Evolutionary conservation across 2,113 vertebrate genomes (phyloP), one percentile per base, ranked within the genome.

Genomic region (Xiphophorus hellerii): DNA sequence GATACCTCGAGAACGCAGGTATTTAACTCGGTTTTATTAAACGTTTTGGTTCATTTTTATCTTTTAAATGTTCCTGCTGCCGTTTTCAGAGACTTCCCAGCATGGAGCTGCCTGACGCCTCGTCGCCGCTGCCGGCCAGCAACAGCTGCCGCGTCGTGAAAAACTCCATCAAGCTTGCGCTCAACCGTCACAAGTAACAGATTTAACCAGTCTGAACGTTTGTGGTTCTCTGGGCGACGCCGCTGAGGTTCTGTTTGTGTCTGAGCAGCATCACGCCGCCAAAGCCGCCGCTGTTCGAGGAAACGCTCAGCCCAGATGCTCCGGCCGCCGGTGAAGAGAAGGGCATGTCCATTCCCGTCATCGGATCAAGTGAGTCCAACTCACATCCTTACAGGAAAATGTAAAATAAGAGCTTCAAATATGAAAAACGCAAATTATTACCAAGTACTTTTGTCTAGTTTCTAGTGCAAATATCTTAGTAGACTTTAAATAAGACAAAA

Each of bases 101-200:
- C 93, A 97, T 97, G 94, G 98, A 99, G 91, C 94, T 99, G 66
- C 97, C 97, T 67, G 98, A 99, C 84, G 95, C 96, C 63, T 97
- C 97, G 51, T 98, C 98, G 37, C 98, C 98, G 30, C 88, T 97
- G 73, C 98, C 98, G 71, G 94, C 96, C 80, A 98, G 93, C 84
- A 97, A 95, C 78, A 91, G 85, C 90, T 98, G 89, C 62, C 95
- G 97, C 44, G 95, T 99, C 15, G 95, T 98, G 80, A 99, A 98
- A 88, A 98, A 98, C 88, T 98, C 98, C 70, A 98, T 99, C 89
- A 96, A 97, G 90, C 94, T 99, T 85, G 98, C 98, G 37, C 96
- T 99, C 82, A 99, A 98, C 77, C 96, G 96, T 89, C 86, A 84
- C 94, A 94, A 93, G 95, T 95, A 85, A 95, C 35, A 37, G 10